phyloP scores from a whole-genome alignment of 2,888 invertebrate species.

The Tetropium fuscum region DNA sequence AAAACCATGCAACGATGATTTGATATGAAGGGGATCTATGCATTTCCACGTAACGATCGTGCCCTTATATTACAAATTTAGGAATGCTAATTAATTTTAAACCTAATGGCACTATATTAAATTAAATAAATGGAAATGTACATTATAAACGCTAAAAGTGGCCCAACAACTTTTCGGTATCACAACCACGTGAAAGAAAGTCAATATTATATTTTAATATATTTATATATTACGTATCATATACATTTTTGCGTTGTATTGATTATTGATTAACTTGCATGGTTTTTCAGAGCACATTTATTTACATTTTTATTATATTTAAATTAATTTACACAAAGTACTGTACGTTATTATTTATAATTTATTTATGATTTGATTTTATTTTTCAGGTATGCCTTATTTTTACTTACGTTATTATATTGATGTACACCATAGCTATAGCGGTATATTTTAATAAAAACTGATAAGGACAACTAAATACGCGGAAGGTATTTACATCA shows the following conservation, averaged over 20 bases:
- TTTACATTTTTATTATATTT: slow-evolving; percentile 41
- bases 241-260: not conserved
- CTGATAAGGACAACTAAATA: too few relatives aligned
- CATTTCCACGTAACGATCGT: too few relatives aligned
- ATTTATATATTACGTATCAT: not conserved
- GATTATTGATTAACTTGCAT: slow-evolving; percentile 10
- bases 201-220: too few relatives aligned
- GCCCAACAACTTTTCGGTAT: too few relatives aligned
- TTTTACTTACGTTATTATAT: slow-evolving; percentile 26
- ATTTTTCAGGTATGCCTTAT: slow-evolving; percentile 29
- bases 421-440: not conserved
- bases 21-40: not conserved
- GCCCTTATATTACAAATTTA: too few relatives aligned
- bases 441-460: too few relatives aligned
- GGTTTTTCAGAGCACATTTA: slow-evolving; percentile 33
- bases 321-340: slow-evolving; percentile 45
- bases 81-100: too few relatives aligned
- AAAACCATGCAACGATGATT: slow-evolving; percentile 1
- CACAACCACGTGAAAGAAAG: too few relatives aligned
- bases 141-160: too few relatives aligned
- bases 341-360: slow-evolving; percentile 10
- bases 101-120: too few relatives aligned
- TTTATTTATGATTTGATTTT: slow-evolving; percentile 34
- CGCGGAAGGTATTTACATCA: too few relatives aligned
- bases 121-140: too few relatives aligned